Conservation (phyloP, 2,888 invertebrate genomes). For the Selenia dentaria region DNA sequence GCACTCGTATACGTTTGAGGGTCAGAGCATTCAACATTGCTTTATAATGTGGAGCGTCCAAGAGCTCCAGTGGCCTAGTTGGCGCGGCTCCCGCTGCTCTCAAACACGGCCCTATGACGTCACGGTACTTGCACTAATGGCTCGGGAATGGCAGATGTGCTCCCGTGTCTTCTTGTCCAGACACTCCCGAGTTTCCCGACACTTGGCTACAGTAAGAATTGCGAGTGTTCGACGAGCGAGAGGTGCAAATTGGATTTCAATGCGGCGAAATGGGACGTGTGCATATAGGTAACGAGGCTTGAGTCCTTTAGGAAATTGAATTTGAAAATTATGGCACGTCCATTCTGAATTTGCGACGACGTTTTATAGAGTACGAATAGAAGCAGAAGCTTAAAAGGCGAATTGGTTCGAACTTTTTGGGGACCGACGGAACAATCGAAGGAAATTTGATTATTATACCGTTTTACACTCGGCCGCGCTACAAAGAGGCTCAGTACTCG, state of each 20-base stretch:
- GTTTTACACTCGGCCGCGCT: too few species aligned
- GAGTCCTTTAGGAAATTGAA: slow-evolving; percentile 33
- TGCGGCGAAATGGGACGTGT: slow-evolving; percentile 29
- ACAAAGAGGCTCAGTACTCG: too few species aligned
- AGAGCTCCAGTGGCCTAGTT: slow-evolving; percentile 65
- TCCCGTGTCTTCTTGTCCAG: slow-evolving; percentile 8
- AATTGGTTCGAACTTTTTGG: too few species aligned
- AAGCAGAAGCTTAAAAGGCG: too few species aligned
- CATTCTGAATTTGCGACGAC: slow-evolving; percentile 8
- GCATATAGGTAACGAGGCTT: slow-evolving; percentile 23
- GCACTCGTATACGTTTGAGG: slow-evolving; percentile 29
- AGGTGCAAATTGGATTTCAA: slow-evolving; percentile 36
- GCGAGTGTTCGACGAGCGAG: slow-evolving; percentile 26
- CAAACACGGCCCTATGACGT: slow-evolving; percentile 57
- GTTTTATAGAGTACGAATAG: too few species aligned
- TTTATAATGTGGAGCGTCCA: slow-evolving; percentile 32
- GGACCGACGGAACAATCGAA: too few species aligned
- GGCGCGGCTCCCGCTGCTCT: slow-evolving; percentile 53
- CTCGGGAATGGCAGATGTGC: slow-evolving; percentile 27
- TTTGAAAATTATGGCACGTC: slow-evolving; percentile 23
- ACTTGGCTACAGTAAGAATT: slow-evolving; percentile 25
- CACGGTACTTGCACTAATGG: slow-evolving; percentile 63
- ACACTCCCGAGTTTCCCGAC: slow-evolving; percentile 6
- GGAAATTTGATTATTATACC: too few species aligned
- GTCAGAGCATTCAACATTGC: slow-evolving; percentile 30